Percentiles rank a stretch among this genome's conserved stretches.
phyloP scores from a whole-genome alignment of 2,113 vertebrate species.

The Megaceryle torquata region DNA sequence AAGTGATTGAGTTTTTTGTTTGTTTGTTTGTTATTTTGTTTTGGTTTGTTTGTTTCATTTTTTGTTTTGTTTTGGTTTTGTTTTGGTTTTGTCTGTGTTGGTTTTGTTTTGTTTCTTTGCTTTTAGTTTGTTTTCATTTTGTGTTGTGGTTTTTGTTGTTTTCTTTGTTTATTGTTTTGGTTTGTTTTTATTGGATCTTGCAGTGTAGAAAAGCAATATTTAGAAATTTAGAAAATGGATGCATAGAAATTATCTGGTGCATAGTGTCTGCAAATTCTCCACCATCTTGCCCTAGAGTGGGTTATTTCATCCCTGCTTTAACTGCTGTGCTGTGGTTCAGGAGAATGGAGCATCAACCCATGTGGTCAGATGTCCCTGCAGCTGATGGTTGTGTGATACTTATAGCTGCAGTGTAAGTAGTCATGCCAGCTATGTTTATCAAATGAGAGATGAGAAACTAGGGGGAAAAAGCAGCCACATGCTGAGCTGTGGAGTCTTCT shows the following conservation, averaged over 20 bases:
- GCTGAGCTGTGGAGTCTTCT: neutral
- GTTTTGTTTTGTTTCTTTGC: too few relatives aligned
- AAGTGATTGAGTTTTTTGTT: neutral
- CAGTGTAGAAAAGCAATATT: neutral
- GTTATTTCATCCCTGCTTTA: neutral
- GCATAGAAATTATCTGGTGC: neutral
- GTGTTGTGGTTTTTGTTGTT: too few relatives aligned
- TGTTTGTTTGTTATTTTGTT: too few relatives aligned
- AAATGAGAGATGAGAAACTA: neutral
- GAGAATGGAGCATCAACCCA: neutral
- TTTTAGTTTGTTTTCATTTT: too few relatives aligned
- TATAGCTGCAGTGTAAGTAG: neutral
- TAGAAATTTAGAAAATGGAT: neutral
- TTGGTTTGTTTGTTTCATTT: too few relatives aligned
- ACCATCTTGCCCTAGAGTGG: neutral
- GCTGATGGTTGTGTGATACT: neutral
- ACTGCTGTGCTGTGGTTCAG: neutral
- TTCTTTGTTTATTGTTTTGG: too few relatives aligned
- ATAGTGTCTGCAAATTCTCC: neutral
- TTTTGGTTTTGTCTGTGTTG: too few relatives aligned
- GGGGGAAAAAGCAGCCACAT: neutral
- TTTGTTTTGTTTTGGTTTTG: too few relatives aligned
- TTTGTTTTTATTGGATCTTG: neutral
- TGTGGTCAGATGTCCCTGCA: neutral
- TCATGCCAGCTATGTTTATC: accelerated